Evolutionary conservation across 2,113 vertebrate genomes (phyloP).

Genomic region (Pipa parva): DNA sequence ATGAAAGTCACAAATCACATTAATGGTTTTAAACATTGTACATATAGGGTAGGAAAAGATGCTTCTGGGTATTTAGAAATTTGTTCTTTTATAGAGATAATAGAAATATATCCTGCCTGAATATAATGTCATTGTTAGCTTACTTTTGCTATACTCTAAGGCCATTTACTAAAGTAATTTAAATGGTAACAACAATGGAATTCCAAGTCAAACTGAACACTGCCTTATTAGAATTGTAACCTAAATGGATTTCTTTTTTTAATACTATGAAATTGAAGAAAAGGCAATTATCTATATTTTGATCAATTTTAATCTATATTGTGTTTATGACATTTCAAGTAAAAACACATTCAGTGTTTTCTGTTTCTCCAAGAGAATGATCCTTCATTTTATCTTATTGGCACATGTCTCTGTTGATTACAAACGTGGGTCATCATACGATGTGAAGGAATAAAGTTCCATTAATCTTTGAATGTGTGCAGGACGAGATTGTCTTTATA

Average conservation of each 20-base stretch:
- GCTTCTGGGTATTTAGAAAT: conserved; percentile 35
- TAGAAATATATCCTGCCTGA: conserved; percentile 18
- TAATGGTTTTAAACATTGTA: conserved; percentile 19
- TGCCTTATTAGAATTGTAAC: background rate
- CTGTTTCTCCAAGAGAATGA: too few species aligned
- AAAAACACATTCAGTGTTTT: too few species aligned
- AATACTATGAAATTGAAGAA: too few species aligned
- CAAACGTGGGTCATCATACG: too few species aligned
- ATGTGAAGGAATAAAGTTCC: too few species aligned
- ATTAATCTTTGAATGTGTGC: too few species aligned
- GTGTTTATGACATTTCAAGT: too few species aligned
- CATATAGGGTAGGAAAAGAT: conserved; percentile 19
- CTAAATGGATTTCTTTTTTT: background rate
- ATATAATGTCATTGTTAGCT: conserved; percentile 22
- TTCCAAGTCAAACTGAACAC: background rate
- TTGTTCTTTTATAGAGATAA: conserved; percentile 36
- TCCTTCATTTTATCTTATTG: too few species aligned
- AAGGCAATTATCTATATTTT: too few species aligned
- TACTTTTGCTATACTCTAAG: conserved; percentile 8
- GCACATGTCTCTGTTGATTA: too few species aligned
- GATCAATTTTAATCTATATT: too few species aligned
- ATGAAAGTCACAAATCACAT: conserved; percentile 29
- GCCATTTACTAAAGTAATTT: conserved; percentile 9
- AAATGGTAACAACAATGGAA: background rate
- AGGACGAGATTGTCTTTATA: too few species aligned